Base-by-base conservation (phyloP, 2,113 vertebrate genomes). In the Pituophis catenifer region DNA sequence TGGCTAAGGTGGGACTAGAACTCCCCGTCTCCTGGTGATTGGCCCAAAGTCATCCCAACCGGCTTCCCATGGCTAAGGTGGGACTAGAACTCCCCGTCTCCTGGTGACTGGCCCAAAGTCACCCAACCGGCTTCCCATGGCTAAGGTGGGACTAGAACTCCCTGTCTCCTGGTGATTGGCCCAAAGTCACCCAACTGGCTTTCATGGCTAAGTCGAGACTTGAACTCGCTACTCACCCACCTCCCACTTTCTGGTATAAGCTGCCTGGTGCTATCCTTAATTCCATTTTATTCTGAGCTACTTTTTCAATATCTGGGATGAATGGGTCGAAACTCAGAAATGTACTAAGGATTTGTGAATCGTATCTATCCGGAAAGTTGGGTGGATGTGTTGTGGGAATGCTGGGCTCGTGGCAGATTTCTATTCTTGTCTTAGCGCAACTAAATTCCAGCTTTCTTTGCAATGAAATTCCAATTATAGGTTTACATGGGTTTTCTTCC, bases 1-100 rank as follows among this genome's bases (percentile, higher is more conserved):
- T 24, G 23, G 8, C 58, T 59, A 0, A 59, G 1, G 23, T 2
- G 1, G 59, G 59, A 12, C 10, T 65, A 65, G 26, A 65, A 65
- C 10, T 65, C 26, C 3, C 26, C 0, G 26, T 65, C 59, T 65
- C 59, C 59, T 65, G 26, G 26, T 65, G 59, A 65, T 1, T 29
- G 59, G 3, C 26, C 62, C 62, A 65, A 5, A 65, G 62, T 12
- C 10, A 5, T n/a, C 26, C 3, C 26, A 65, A 0, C 21, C 1
- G 23, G 23, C 58, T 24, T 59, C 1, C 23, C n/a, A 24, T 24
- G 23, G 8, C 58, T 59, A 0, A 59, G 1, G 23, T 0, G 0
- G 23, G 58, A n/a, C 11, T 65, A 29, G 62, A 65, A 65, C 62
- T 65, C 62, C 3, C 26, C 3, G 0, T 62, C 58, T 26, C 24